Conservation (phyloP, 2,888 invertebrate species). For the Dryocosmus kuriphilus region DNA sequence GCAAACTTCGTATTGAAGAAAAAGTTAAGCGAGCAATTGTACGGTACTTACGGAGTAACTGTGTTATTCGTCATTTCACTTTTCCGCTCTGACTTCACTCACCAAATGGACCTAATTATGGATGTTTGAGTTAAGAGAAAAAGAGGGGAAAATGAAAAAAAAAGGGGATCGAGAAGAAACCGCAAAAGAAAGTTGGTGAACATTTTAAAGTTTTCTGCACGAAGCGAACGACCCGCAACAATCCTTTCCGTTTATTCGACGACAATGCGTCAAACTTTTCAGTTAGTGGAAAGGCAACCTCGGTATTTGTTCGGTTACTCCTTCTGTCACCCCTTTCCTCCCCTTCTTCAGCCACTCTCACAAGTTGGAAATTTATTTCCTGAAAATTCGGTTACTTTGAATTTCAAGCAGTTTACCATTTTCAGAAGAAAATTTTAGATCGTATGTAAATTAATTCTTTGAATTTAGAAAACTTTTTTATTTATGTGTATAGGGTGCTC, state of each 20-base stretch:
- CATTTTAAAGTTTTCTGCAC: slow-evolving; percentile 57
- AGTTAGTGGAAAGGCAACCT: slow-evolving; percentile 60
- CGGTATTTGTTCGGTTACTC: slow-evolving; percentile 67
- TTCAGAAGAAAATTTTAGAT: neutral
- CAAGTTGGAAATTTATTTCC: slow-evolving; percentile 72
- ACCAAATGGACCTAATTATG: slow-evolving; percentile 56
- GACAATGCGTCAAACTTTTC: slow-evolving; percentile 72
- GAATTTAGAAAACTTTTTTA: neutral
- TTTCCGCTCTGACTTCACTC: slow-evolving; percentile 37
- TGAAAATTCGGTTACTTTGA: slow-evolving; percentile 68
- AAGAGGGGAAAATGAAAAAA: neutral
- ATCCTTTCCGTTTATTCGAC: slow-evolving; percentile 72
- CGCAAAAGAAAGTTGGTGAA: slow-evolving; percentile 51
- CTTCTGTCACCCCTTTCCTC: slow-evolving; percentile 33
- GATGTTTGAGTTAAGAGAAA: slow-evolving; percentile 51
- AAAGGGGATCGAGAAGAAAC: slow-evolving; percentile 47
- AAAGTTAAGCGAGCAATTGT: slow-evolving; percentile 11
- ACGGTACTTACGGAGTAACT: slow-evolving; percentile 12
- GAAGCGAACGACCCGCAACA: slow-evolving; percentile 63
- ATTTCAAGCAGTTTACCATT: slow-evolving; percentile 63
- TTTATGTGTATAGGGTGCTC: neutral
- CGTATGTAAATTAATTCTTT: neutral
- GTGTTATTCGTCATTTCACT: slow-evolving; percentile 39
- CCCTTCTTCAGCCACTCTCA: slow-evolving; percentile 41
- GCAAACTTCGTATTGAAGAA: slow-evolving; percentile 1